Evolutionary conservation across 2,888 invertebrate species (phyloP).

Genomic region (Elmis aenea): DNA sequence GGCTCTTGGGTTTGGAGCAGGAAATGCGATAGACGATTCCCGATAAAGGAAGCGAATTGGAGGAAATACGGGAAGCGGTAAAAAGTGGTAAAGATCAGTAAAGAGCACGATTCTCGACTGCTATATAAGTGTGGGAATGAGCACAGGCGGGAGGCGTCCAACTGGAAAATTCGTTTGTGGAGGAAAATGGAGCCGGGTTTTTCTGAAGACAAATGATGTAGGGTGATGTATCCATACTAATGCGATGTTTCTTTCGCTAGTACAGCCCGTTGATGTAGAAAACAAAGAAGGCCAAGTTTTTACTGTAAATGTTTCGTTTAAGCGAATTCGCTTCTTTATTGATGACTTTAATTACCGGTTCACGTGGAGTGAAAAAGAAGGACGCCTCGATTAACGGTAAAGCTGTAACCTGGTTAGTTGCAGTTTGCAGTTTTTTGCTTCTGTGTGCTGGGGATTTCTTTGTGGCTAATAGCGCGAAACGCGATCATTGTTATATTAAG

Average conservation of each 20-base stretch:
- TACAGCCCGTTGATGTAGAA: slow-evolving; percentile 21
- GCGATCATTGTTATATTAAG: slow-evolving; percentile 34
- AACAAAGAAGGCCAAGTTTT: slow-evolving; percentile 3
- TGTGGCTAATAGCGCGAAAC: slow-evolving; percentile 30
- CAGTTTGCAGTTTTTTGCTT: too few relatives aligned
- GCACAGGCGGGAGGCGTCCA: slow-evolving; percentile 42
- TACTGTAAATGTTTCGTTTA: too few relatives aligned
- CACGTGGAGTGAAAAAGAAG: too few relatives aligned
- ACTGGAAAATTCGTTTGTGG: slow-evolving; percentile 49
- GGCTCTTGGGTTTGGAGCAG: too few relatives aligned
- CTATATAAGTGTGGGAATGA: slow-evolving; percentile 46
- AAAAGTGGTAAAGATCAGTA: slow-evolving; percentile 34
- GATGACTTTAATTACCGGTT: too few relatives aligned
- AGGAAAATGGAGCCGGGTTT: slow-evolving; percentile 47
- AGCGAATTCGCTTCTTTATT: too few relatives aligned
- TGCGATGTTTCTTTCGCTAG: slow-evolving; percentile 27
- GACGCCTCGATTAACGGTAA: too few relatives aligned
- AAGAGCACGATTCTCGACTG: slow-evolving; percentile 35
- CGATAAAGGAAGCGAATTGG: slow-evolving; percentile 22
- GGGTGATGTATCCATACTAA: slow-evolving; percentile 41
- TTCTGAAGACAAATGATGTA: slow-evolving; percentile 48
- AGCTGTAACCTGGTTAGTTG: too few relatives aligned
- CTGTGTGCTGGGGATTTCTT: too few relatives aligned
- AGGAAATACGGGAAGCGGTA: slow-evolving; percentile 33
- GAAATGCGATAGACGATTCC: slow-evolving; percentile 11